Conservation (phyloP, 2,113 vertebrate species). For the Salvator merianae region DNA sequence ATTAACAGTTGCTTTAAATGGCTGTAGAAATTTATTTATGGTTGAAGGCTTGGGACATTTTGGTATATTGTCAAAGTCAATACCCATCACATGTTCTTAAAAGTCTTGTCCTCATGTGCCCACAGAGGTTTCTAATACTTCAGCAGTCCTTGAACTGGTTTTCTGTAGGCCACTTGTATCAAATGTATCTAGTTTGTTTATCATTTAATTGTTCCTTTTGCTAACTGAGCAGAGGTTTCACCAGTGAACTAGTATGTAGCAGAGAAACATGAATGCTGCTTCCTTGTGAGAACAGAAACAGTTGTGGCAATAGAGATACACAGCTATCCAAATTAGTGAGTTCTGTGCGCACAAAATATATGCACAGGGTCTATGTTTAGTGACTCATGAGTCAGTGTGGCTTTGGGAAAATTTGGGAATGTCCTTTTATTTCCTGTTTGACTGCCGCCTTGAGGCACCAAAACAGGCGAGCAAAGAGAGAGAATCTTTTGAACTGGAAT, state of each 20-base stretch:
- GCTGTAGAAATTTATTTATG: neutral
- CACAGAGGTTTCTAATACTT: neutral
- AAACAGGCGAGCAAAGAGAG: too few relatives aligned
- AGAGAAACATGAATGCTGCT: neutral
- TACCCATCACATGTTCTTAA: neutral
- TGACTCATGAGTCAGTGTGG: too few relatives aligned
- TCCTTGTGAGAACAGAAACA: too few relatives aligned
- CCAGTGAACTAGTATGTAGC: neutral
- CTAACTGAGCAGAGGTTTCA: neutral
- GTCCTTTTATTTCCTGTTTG: too few relatives aligned
- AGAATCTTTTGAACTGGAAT: too few relatives aligned
- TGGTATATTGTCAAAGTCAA: neutral
- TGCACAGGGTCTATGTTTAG: too few relatives aligned
- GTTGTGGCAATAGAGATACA: too few relatives aligned
- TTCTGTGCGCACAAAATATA: too few relatives aligned
- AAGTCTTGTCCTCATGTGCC: neutral
- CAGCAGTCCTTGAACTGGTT: neutral
- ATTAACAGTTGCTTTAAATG: conserved; percentile 1
- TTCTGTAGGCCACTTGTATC: neutral
- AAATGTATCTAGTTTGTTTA: neutral
- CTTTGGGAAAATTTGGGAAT: too few relatives aligned
- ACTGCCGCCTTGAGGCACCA: too few relatives aligned
- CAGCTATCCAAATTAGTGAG: too few relatives aligned
- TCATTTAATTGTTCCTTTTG: neutral
- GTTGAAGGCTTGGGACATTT: neutral